Evolutionary conservation across 30 jellyfish, hydroid and myxozoan species (phyloP), one percentile per base, ranked within the genome.

Genomic region (Aurelia aurita complex sp. Pacific): DNA sequence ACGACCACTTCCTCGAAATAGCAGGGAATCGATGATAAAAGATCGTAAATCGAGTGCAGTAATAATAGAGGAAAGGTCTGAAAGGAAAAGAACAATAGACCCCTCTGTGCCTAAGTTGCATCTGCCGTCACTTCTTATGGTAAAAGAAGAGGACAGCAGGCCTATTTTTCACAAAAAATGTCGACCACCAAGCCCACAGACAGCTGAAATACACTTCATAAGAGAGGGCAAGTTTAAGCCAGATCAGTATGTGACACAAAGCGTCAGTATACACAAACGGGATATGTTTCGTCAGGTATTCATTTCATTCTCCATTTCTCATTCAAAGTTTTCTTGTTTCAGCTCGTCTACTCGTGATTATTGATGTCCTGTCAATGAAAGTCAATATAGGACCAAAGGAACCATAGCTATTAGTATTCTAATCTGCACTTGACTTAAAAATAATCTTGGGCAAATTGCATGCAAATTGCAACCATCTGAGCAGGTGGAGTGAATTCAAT

Each of bases 121-220:
- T 14, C 60, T 79, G 42, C 89, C 89, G 33, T 35, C 89, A 17
- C 89, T 79, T 19, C 63, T 79, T 2, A 19, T 40, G 52, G 71
- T 46, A 42, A 79, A 65, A 65, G 80, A 79, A 16, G n/a, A 8
- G 14, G 89, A 79, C 43, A 19, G n/a, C 8, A 36, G 61, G 59
- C 80, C 89, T 7, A 46, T 14, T 11, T 79, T 79, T 23, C 63
- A 42, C n/a, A 35, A 64, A 40, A 79, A 79, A 29, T 67, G 29
- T 50, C 66, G 80, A 79, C 80, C 89, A 9, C 89, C 89, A 9
- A 79, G 89, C 63, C 42, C 89, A 17, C 89, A 79, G 64, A 66
- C 89, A 9, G 66, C 89, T 4, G 34, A 70, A 54, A 32, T 53
- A 10, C 42, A 33, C 4, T 79, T 79, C 52, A 65, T 79, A 18